Percentiles rank a stretch among this genome's conserved stretches.
Conservation (phyloP, 2,888 invertebrate species). For the Pseudoips prasinana region DNA sequence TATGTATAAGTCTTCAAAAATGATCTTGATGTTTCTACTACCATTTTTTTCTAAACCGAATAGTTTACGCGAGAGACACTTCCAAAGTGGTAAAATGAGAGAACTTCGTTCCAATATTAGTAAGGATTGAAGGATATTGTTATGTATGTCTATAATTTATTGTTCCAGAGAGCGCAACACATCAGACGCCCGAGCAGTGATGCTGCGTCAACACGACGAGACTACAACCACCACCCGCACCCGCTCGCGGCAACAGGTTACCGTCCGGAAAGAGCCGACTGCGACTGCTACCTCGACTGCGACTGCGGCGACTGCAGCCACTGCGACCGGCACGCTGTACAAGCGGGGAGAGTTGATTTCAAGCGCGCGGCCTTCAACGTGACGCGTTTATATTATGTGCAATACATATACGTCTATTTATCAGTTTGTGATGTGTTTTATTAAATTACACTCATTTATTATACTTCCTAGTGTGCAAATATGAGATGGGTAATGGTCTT, state of each 20-base stretch:
- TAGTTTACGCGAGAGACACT: too few species aligned
- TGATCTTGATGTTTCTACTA: too few species aligned
- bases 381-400: conserved; percentile 64
- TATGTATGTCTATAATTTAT: too few species aligned
- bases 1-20: too few species aligned
- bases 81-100: too few species aligned
- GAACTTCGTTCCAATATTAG: too few species aligned
- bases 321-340: conserved; percentile 81
- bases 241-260: conserved; percentile 45
- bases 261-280: conserved; percentile 61
- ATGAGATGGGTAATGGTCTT: too few species aligned
- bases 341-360: conserved; percentile 91
- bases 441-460: too few species aligned
- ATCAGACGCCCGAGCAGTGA: conserved; percentile 66
- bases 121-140: too few species aligned
- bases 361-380: conserved; percentile 83
- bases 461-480: too few species aligned
- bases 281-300: background rate
- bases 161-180: conserved; percentile 74
- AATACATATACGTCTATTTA: conserved; percentile 78
- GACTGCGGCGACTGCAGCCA: background rate
- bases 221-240: conserved; percentile 82
- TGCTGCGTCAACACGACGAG: conserved; percentile 66
- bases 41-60: too few species aligned
- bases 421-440: conserved; percentile 49